Base-by-base conservation (phyloP, 2,888 invertebrate species). In the Ophion ventricosus region DNA sequence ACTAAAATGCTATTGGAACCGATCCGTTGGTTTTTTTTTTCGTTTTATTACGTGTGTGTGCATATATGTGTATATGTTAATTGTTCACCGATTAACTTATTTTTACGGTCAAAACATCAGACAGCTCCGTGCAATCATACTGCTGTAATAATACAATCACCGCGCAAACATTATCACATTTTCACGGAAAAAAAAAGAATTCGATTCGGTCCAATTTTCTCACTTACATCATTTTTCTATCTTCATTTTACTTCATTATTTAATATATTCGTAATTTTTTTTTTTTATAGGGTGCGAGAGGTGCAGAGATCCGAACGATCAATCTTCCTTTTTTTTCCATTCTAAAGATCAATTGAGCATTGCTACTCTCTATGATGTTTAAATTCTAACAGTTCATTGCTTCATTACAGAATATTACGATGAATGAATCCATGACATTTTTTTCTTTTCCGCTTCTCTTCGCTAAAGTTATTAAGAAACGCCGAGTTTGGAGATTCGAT, bases 101-200 rank as follows among this genome's bases (percentile, higher is more conserved):
- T 70, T 66, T 57, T 73, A 78, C 66, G 29, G 74, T 72, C 61
- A 72, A 77, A 82, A 74, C 26, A 49, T 73, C 35, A 59, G 29
- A 82, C 59, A 82, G 29, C 14, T 29, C 54, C 64, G 67, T 54
- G 82, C 76, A 49, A 54, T 54, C 63, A 78, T 67, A 49, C 54
- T 57, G 67, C 54, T 57, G 67, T 73, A 78, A 64, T 72, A 57
- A 78, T 82, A 67, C 59, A 59, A 57, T 61, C 72, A 77, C 63
- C 54, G 61, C 64, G 67, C 77, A 56, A 78, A 77, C 59, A 78
- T 61, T 78, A 73, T 63, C 78, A 79, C 78, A 78, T 78, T 75
- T 35, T 78, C 74, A 43, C 73, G 26, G n/a, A n/a, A 73, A 70
- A 56, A 57, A 20, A 59, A 63, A 35, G 26, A 29, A 61, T 63